phyloP scores from a whole-genome alignment of 2,113 vertebrate species.

The Nibea coibor region DNA sequence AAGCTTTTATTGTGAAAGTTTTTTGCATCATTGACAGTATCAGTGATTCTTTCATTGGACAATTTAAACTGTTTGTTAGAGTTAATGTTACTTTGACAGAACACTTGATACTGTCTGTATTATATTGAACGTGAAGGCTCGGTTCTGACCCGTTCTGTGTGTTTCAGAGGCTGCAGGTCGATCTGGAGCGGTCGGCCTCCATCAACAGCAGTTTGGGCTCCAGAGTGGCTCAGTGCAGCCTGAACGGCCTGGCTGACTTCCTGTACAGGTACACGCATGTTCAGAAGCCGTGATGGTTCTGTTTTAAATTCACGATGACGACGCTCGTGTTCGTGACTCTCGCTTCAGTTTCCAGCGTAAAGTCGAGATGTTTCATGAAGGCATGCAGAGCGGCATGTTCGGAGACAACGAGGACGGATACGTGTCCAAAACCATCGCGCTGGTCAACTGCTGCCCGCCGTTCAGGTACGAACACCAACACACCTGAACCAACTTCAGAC shows the following conservation, averaged over 20 bases:
- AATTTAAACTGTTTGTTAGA: no score
- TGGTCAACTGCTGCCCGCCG: constrained; percentile 91
- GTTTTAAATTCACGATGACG: background rate
- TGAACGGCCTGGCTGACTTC: constrained; percentile 90
- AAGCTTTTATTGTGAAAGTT: no score
- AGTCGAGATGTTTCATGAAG: constrained; percentile 89
- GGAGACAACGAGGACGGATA: constrained; percentile 80
- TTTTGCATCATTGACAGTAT: no score
- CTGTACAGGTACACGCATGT: constrained; percentile 85
- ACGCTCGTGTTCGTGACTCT: background rate
- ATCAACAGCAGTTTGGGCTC: constrained; percentile 88
- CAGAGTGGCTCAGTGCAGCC: constrained; percentile 88
- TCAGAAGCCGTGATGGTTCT: no score
- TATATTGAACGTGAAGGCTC: no score
- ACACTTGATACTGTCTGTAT: no score
- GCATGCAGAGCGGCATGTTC: constrained; percentile 71
- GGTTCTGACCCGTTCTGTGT: background rate
- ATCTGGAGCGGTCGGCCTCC: constrained; percentile 88
- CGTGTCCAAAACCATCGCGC: constrained; percentile 84
- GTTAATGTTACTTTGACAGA: no score
- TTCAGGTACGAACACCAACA: constrained; percentile 80
- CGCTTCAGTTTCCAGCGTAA: constrained; percentile 90
- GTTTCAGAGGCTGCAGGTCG: constrained; percentile 87
- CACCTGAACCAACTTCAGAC: no score
- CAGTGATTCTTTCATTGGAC: no score